phyloP scores from a whole-genome alignment of 2,797 vertebrate genomes.

The Myotis daubentonii region DNA sequence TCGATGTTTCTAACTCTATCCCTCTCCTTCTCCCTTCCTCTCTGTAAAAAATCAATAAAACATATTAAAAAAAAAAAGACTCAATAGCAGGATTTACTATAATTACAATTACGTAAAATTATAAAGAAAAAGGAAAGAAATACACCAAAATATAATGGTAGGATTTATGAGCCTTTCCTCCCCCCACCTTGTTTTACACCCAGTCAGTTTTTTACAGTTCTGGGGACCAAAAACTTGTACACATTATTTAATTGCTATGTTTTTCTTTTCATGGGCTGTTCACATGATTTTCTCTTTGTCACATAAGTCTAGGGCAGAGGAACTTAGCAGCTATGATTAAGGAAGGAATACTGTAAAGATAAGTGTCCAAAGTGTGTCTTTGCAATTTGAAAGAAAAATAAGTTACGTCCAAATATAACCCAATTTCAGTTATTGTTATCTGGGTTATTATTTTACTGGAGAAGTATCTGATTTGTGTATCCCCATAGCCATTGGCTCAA shows the following conservation, averaged over 20 bases:
- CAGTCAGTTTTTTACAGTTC: background rate
- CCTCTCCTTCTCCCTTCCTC: too few relatives aligned
- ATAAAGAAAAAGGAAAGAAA: background rate
- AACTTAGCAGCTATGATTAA: background rate
- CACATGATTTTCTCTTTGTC: background rate
- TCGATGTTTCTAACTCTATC: too few relatives aligned
- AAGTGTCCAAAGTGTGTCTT: background rate
- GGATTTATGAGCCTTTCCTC: background rate
- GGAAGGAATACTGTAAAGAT: background rate
- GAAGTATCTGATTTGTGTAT: background rate
- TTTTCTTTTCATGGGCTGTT: background rate
- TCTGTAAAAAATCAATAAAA: too few relatives aligned
- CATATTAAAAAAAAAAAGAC: background rate
- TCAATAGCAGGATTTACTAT: background rate
- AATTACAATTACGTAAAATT: background rate
- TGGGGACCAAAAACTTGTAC: background rate
- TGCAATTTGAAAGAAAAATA: conserved; percentile 30
- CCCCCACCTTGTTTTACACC: background rate
- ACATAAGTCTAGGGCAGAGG: background rate
- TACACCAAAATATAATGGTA: background rate
- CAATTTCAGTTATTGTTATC: background rate
- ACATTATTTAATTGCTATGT: conserved; percentile 6
- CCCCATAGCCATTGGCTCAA: background rate
- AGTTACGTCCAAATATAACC: background rate
- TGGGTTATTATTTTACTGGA: background rate